Conservation (phyloP, 2,113 vertebrate species). For the Sceloporus tristichus region DNA sequence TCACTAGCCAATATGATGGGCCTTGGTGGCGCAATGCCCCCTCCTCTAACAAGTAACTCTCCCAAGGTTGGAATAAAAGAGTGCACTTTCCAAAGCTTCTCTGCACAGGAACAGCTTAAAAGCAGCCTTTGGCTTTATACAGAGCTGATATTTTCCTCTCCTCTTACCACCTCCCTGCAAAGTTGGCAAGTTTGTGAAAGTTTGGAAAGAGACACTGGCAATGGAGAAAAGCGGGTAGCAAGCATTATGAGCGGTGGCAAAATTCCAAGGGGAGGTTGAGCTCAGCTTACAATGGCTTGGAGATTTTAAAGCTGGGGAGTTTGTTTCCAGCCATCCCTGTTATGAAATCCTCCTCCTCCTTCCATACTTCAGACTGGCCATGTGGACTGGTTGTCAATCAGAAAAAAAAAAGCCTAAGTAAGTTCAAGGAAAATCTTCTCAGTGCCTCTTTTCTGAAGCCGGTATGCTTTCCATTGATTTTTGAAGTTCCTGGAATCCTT, state of each 20-base stretch:
- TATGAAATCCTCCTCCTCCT: no score
- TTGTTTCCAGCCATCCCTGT: neutral
- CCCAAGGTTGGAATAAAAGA: no score
- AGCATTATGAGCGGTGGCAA: neutral
- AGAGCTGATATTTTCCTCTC: neutral
- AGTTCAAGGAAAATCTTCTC: neutral
- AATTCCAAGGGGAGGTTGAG: neutral
- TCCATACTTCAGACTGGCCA: no score
- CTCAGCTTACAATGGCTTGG: neutral
- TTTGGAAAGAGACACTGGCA: neutral
- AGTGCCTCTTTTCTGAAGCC: neutral
- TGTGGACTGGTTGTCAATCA: neutral
- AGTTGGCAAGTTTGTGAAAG: neutral
- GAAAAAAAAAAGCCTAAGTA: neutral
- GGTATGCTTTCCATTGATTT: constrained; percentile 2
- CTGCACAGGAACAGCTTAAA: neutral
- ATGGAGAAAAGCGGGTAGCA: neutral
- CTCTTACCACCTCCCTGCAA: neutral
- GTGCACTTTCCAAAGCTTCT: no score
- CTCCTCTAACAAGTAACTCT: no score
- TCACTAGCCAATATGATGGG: no score
- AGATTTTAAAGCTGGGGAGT: neutral
- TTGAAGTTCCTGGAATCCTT: fast-evolving
- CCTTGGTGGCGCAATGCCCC: no score
- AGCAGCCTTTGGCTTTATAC: neutral